Evolutionary conservation across 2,888 invertebrate genomes (phyloP), one percentile per base, ranked within the genome.

Genomic region (Pyrochroa serraticornis): DNA sequence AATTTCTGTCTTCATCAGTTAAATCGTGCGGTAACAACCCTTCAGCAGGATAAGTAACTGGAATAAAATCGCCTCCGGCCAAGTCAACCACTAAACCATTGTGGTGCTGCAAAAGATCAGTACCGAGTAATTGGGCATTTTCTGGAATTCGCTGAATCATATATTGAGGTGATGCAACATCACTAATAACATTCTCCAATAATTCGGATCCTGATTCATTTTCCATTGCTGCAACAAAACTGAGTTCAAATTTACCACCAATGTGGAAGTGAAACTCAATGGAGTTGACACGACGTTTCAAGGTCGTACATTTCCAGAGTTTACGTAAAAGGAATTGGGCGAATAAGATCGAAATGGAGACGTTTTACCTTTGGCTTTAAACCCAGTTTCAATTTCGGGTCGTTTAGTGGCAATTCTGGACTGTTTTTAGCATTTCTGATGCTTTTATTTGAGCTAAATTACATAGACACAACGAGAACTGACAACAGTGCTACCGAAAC

Each of bases 1-100:
- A 74, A 72, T 83, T 82, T 47, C 85, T 35, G 13, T 86, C 86
- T 67, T 86, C 86, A 74, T 86, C 83, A 7, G 83, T 82, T 46
- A 83, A 73, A 65, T 82, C 81, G 61, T 79, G 79, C 6, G 76
- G 66, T 22, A 80, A 63, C 39, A 80, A 65, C 63, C 79, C 78
- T 47, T 79, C 80, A 10, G 79, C 76, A 31, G 77, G 68, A 63
- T 80, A 79, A 63, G 75, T 75, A 9, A 79, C 79, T 34, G 79
- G 79, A 13, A 79, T 78, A 65, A 78, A 79, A 67, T 79, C 79
- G 41, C 73, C 76, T 46, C 72, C 74, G n/a, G 71, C 77, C 46
- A 79, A 70, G 68, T 79, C 79, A 7, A 80, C 79, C 34, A 79
- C 79, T 32, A 80, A 63, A 30, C 79, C 77, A 65, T 75, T 77